Evolutionary conservation across 1,140 invertebrate genomes (phyloP).

Genomic region (Thalassaphorura encarpata): DNA sequence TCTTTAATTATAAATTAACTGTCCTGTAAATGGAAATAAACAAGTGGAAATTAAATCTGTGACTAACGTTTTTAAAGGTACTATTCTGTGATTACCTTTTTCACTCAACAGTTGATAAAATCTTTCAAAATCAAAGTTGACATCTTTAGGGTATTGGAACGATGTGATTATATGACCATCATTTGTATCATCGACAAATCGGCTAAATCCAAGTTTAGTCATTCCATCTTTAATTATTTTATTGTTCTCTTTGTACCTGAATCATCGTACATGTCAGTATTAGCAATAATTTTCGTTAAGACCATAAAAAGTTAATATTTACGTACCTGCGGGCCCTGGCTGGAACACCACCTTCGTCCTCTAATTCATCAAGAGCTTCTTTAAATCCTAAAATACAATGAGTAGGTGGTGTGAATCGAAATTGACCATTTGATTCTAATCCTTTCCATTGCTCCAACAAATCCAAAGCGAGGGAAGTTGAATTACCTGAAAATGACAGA

Average conservation of each 20-base stretch:
- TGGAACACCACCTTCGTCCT: constrained; percentile 39
- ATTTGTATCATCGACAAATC: constrained; percentile 36
- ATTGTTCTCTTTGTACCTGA: constrained; percentile 41
- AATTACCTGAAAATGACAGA: constrained; percentile 1
- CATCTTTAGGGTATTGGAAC: constrained; percentile 39
- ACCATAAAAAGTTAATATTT: too few species aligned
- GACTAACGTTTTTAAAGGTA: too few species aligned
- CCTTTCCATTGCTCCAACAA: constrained; percentile 41
- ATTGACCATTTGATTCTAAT: constrained; percentile 41
- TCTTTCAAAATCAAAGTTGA: constrained; percentile 40
- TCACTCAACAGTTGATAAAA: constrained; percentile 42
- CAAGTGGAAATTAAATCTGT: too few species aligned
- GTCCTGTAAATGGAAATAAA: too few species aligned
- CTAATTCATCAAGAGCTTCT: constrained; percentile 40
- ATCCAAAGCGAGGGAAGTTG: constrained; percentile 37
- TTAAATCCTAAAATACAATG: constrained; percentile 43
- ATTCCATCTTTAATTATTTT: constrained; percentile 39
- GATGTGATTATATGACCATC: constrained; percentile 43
- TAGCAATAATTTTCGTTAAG: too few species aligned
- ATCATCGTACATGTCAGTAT: neutral
- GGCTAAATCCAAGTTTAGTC: constrained; percentile 40
- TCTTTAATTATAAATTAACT: constrained; percentile 34
- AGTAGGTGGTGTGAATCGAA: constrained; percentile 46
- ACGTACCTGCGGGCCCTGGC: constrained; percentile 39
- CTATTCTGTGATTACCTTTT: too few species aligned